Conservation (phyloP, 30 jellyfish, hydroid and myxozoan species). For the Hydractinia echinata region DNA sequence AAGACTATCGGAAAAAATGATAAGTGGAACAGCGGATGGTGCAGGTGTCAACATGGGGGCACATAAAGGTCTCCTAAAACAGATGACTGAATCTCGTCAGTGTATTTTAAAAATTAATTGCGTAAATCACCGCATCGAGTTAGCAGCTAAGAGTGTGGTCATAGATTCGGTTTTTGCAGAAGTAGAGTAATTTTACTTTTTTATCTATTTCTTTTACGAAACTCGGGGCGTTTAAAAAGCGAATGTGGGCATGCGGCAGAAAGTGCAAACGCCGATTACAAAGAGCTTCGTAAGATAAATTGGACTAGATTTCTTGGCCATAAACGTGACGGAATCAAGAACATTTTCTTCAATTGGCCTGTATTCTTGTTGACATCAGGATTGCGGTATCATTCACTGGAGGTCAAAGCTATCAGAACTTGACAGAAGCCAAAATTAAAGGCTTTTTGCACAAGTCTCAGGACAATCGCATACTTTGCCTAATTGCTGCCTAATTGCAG, state of each 20-base stretch:
- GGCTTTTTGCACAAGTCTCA: conserved; percentile 47
- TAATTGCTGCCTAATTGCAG: no score
- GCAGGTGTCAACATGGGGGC: conserved; percentile 58
- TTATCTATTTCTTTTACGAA: no score
- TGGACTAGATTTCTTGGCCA: no score
- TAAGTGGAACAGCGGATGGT: neutral
- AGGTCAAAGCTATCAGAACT: conserved; percentile 24
- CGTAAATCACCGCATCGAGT: conserved; percentile 49
- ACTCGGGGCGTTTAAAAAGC: no score
- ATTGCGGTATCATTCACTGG: conserved; percentile 19
- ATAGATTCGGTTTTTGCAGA: conserved; percentile 21
- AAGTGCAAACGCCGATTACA: conserved; percentile 20
- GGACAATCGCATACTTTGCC: conserved; percentile 39
- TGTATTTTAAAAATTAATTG: no score
- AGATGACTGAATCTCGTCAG: no score
- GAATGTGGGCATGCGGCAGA: neutral
- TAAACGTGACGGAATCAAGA: conserved; percentile 34
- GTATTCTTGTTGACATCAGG: conserved; percentile 33
- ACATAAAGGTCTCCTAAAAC: conserved; percentile 43
- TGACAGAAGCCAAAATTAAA: neutral
- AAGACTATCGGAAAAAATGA: no score
- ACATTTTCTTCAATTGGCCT: conserved; percentile 25
- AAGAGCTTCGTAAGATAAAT: conserved; percentile 31
- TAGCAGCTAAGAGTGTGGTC: conserved; percentile 39
- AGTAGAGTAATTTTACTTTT: conserved; percentile 23